phyloP scores from a whole-genome alignment of 2,113 vertebrate genomes.

The Ageneiosus marmoratus region DNA sequence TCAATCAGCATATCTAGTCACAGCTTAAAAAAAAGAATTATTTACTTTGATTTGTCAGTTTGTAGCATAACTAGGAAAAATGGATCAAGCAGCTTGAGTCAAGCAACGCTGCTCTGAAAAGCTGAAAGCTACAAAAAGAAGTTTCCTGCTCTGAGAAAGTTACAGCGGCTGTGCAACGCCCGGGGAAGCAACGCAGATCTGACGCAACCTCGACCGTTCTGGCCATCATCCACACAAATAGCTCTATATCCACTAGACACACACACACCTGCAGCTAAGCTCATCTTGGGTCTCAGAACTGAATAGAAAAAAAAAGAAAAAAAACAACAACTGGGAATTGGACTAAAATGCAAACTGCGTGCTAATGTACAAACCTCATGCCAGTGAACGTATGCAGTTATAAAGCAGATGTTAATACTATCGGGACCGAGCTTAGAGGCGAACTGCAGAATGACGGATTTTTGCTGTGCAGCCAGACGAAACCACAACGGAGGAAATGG shows the following conservation, averaged over 20 bases:
- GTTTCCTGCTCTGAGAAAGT: conserved; percentile 57
- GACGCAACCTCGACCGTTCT: conserved; percentile 36
- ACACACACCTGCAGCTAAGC: conserved; percentile 58
- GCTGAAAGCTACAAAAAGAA: conserved; percentile 38
- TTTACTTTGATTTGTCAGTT: background rate
- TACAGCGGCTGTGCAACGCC: conserved; percentile 49
- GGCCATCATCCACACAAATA: conserved; percentile 28
- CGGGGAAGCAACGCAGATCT: conserved; percentile 51
- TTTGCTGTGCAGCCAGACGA: conserved; percentile 10
- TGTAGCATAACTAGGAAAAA: background rate
- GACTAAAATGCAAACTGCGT: conserved; percentile 37
- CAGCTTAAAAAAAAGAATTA: conserved; percentile 6
- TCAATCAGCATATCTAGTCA: background rate
- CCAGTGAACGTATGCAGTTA: conserved; percentile 57
- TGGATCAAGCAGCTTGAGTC: background rate
- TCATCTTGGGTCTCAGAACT: conserved; percentile 59
- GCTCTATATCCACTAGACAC: conserved; percentile 42
- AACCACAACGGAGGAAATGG: conserved; percentile 20
- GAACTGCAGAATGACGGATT: background rate
- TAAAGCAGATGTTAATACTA: conserved; percentile 67
- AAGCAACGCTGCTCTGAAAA: conserved; percentile 25
- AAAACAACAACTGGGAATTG: no score
- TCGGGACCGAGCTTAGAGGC: conserved; percentile 38
- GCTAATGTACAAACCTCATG: conserved; percentile 63
- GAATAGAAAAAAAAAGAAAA: no score